Evolutionary conservation across 2,797 vertebrate species (phyloP), one percentile per base, ranked within the genome.

Genomic region (Schizopygopsis pylzovi): DNA sequence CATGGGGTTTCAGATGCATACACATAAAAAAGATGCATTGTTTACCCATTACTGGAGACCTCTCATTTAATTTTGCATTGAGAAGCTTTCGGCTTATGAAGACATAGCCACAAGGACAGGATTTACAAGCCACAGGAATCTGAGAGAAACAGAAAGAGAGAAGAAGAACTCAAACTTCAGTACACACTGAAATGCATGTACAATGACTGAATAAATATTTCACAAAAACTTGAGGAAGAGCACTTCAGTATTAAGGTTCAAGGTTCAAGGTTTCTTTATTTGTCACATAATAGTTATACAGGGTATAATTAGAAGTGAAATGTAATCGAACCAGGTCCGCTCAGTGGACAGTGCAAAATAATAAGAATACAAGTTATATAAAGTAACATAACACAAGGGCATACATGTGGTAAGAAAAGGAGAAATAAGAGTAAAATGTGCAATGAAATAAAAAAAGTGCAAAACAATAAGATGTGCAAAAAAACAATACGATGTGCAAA

Each of bases 121-220:
- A 98, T 92, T 99, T 99, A 91, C 98, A 99, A 12, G 98, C 98
- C 90, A 99, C 98, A 79, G 98, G 98, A 94, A 99, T 98, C 98
- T 99, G 87, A 93, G 59, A 79, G 11, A 45, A 79, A 85, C 52
- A 77, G 33, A 67, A 68, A 79, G 39, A 39, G 39, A 39, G 39
- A 59, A 39, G 39, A 59, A 84, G 41, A 37, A 10, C 73, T 86
- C 56, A 68, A 45, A 37, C 1, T 22, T 63, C 4, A 61, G 25
- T 8, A 78, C 37, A 78, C 25, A 65, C 4, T 49, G 9, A 81
- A 1, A 84, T 22, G 45, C 0, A 59, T 16, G 39, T 6, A 79
- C 39, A 82, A 43, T 72, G 33, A 28, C 43, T 15, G 41, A 59
- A 2, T 43, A 73, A 67, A 65, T 43, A 70, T 33, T 45, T 85